Evolutionary conservation across 2,113 vertebrate species (phyloP), one percentile per base, ranked within the genome.

Genomic region (Chionomys nivalis): DNA sequence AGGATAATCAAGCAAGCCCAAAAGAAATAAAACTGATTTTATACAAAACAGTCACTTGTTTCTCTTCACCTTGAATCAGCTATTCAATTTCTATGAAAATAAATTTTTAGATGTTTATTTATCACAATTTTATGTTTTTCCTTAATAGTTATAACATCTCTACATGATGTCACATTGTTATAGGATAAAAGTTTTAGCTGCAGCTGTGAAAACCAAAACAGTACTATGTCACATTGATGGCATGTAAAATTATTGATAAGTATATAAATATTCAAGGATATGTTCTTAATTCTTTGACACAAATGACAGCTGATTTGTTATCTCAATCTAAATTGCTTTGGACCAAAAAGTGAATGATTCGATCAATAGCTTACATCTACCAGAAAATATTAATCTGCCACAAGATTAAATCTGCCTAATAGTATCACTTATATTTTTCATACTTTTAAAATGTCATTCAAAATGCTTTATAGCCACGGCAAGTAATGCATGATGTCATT

Each of bases 11-110:
- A 93, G 68, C 16, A 93, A 94, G 63, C 16, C 6, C 4, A 63
- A 93, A 89, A 91, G 86, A 83, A 95, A 86, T 75, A 94, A 70
- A 93, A 88, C 91, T 92, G 21, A 88, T 70, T 11, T 52, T 42
- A 0, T 85, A 70, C 1, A 96, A 44, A 88, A 87, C 3, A 76
- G 76, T 92, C 58, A 89, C 33, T 93, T 91, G 11, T 52, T 7
- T 89, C 76, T 95, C 47, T 93, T 87, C 91, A 85, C 79, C 33
- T 93, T 87, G 28, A 19, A 49, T 96, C 61, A 87, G 61, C 42
- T 95, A 16, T 94, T 95, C 58, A 92, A 96, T 96, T 94, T 91
- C n/a, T 93, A n/a, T 93, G 31, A 58, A 94, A 96, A 93, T 96
- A 85, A 86, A 89, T 78, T 86, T 16, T 87, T 63, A 75, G 2